Evolutionary conservation across 2,888 invertebrate species (phyloP).

Genomic region (Diarsia brunnea): DNA sequence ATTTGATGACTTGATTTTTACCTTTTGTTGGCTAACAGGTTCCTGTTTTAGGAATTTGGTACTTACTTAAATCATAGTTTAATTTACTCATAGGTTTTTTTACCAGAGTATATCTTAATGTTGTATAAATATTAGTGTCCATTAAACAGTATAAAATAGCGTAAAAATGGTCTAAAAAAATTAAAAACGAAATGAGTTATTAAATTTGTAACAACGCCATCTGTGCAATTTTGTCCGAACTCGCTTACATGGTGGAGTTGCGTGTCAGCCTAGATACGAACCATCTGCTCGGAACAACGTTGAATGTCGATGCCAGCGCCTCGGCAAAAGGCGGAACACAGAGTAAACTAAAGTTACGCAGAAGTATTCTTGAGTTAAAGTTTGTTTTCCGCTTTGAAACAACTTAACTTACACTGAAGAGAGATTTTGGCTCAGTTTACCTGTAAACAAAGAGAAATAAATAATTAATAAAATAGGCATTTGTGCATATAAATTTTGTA

Average conservation of each 20-base stretch:
- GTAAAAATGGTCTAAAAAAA: neutral
- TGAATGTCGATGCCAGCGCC: conserved; percentile 71
- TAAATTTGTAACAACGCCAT: conserved; percentile 70
- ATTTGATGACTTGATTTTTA: neutral
- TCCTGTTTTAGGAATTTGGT: no score
- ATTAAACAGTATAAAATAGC: neutral
- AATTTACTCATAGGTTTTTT: no score
- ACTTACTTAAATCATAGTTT: no score
- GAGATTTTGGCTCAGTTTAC: conserved; percentile 49
- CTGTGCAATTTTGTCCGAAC: conserved; percentile 67
- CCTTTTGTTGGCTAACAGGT: neutral
- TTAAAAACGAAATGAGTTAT: neutral
- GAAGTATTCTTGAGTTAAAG: conserved; percentile 35
- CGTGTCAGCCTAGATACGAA: conserved; percentile 65
- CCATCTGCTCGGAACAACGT: conserved; percentile 64
- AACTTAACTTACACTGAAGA: conserved; percentile 49
- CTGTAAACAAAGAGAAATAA: conserved; percentile 63
- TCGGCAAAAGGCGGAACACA: conserved; percentile 51
- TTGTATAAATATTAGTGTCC: neutral
- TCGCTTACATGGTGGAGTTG: conserved; percentile 47
- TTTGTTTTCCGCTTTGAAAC: conserved; percentile 27
- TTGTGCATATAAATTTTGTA: conserved; percentile 30
- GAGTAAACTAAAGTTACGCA: conserved; percentile 73
- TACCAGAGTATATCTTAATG: no score
- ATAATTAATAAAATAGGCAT: conserved; percentile 52